Base-by-base conservation (phyloP, 2,888 invertebrate species). In the Pemphredon lugubris region DNA sequence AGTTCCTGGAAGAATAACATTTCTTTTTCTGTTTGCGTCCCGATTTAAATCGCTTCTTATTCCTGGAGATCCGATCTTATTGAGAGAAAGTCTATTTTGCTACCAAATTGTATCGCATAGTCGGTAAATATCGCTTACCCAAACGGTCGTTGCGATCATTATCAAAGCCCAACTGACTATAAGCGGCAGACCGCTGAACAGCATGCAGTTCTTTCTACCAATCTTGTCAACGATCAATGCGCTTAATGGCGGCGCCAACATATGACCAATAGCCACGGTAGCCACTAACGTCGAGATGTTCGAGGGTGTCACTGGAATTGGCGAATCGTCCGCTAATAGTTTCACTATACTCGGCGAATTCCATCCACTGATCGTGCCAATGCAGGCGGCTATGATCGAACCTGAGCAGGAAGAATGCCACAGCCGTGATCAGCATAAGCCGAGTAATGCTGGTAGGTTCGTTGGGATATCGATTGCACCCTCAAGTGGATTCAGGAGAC, bases 331-430 rank as follows among this genome's bases (percentile, higher is more conserved):
- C 11, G 66, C 68, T 66, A 76, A 59, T 34, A 86, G 61, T 53
- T 77, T 82, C 3, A 81, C 73, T 11, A 81, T 71, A 21, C 74
- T 82, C 44, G 84, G 84, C 16, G 84, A 83, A 26, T 79, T 79
- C 86, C 86, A 86, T 54, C 85, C 86, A 11, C 79, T 18, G 2
- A 80, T 44, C 20, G 67, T 68, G 7, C 86, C 86, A 16, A 74
- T 26, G 20, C 42, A 60, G 14, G 47, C 26, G 3, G 20, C 13
- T 20, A 76, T 39, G 0, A 69, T 21, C 4, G 69, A 59, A 60
- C 66, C 77, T 78, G 23, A 32, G 65, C n/a, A 42, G 6, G n/a
- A n/a, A n/a, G 14, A 23, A 53, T 30, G 14, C 20, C 0, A 18
- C 4, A 30, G 39, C 14, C 9, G 2, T 13, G 9, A 16, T 14